Percentiles rank a stretch among this genome's conserved stretches.
phyloP scores from a whole-genome alignment of 2,888 invertebrate genomes.

The Zootermopsis nevadensis region DNA sequence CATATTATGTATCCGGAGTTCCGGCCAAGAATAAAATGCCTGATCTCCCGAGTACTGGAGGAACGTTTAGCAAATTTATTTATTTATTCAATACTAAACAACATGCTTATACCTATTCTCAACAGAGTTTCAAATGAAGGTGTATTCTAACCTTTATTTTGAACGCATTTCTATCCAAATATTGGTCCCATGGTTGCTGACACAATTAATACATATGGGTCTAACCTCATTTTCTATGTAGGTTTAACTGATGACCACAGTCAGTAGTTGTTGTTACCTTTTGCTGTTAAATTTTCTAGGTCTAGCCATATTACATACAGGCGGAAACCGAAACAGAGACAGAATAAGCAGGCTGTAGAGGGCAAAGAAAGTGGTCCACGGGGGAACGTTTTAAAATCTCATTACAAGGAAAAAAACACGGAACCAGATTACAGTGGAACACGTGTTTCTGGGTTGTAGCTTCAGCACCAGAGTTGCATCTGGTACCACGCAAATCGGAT shows the following conservation, averaged over 20 bases:
- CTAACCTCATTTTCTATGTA: background rate
- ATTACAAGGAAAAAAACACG: slow-evolving; percentile 35
- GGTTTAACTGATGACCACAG: background rate
- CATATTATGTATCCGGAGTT: too few relatives aligned
- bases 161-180: background rate
- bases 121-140: too few relatives aligned
- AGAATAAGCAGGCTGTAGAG: slow-evolving; percentile 26
- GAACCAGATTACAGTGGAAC: slow-evolving; percentile 29
- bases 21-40: too few relatives aligned
- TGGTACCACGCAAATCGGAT: slow-evolving; percentile 35
- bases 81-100: too few relatives aligned
- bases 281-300: background rate
- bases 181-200: background rate
- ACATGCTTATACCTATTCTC: too few relatives aligned
- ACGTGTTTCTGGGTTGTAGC: slow-evolving; percentile 33
- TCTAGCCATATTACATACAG: background rate
- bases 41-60: too few relatives aligned
- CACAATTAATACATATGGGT: background rate
- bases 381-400: slow-evolving; percentile 49
- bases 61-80: too few relatives aligned
- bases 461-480: slow-evolving; percentile 27
- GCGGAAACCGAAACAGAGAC: background rate
- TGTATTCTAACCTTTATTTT: too few relatives aligned
- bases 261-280: background rate
- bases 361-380: slow-evolving; percentile 37